phyloP scores from a whole-genome alignment of 2,888 invertebrate genomes.

The Chymomyza fuscimana region DNA sequence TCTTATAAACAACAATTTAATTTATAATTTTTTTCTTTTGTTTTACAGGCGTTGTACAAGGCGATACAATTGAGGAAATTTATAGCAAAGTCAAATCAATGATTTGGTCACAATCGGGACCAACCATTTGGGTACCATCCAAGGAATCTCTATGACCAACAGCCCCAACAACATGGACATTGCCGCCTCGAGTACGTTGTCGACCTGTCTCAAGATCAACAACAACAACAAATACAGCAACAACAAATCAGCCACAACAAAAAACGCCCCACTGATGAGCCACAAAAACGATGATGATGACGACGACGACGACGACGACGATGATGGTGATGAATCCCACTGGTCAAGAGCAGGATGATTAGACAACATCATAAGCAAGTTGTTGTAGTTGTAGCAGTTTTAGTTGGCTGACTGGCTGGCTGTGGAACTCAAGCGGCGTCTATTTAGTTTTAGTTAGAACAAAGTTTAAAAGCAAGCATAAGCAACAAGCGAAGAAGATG shows the following conservation, averaged over 20 bases:
- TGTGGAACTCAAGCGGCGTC: slow-evolving; percentile 35
- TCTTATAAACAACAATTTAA: not conserved
- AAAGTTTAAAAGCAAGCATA: slow-evolving; percentile 53
- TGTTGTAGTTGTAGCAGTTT: not conserved
- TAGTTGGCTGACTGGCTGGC: not conserved
- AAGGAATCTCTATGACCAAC: slow-evolving; percentile 95
- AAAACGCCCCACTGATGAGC: slow-evolving; percentile 59
- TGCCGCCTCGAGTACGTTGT: slow-evolving; percentile 81
- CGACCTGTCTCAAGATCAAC: slow-evolving; percentile 80
- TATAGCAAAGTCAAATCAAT: slow-evolving; percentile 96
- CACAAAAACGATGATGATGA: slow-evolving; percentile 27
- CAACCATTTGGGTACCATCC: slow-evolving; percentile 97
- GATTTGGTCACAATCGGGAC: slow-evolving; percentile 96
- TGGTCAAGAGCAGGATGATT: slow-evolving; percentile 1
- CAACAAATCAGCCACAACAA: slow-evolving; percentile 61
- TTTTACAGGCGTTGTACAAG: slow-evolving; percentile 92
- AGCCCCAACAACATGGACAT: slow-evolving; percentile 82
- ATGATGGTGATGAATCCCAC: not conserved
- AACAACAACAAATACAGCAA: slow-evolving; percentile 63
- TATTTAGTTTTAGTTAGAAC: slow-evolving; percentile 71
- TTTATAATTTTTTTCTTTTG: not conserved
- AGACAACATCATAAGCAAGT: not conserved
- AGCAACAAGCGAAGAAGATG: not conserved
- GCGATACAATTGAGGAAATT: slow-evolving; percentile 98
- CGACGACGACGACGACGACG: not conserved